These are phyloP conservation scores for Malachius bipustulatus DNA, from an alignment of 2,888 invertebrate species.

Conservation along the genomic window DNA sequence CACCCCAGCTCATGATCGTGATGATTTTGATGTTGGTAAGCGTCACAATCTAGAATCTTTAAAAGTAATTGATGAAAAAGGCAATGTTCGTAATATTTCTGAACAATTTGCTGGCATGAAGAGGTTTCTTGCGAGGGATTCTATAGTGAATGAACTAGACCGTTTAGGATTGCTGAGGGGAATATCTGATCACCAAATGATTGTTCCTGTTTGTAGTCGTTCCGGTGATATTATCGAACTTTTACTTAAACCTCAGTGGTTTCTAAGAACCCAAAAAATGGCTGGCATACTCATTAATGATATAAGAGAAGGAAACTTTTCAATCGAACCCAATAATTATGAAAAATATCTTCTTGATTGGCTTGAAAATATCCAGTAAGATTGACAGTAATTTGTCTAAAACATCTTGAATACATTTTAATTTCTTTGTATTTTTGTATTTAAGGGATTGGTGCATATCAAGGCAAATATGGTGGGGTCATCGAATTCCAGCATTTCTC, in stretches of 20 bases:
- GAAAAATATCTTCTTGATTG: constrained; percentile 91
- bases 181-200: constrained; percentile 80
- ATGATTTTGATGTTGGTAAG: constrained; percentile 92
- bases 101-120: constrained; percentile 71
- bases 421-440: no score
- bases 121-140: constrained; percentile 79
- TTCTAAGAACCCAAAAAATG: constrained; percentile 83
- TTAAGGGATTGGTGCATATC: constrained; percentile 96
- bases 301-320: constrained; percentile 68
- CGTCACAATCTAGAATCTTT: constrained; percentile 77
- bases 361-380: constrained; percentile 79
- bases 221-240: constrained; percentile 98
- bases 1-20: constrained; percentile 94
- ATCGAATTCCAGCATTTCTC: constrained; percentile 85
- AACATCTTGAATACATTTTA: background rate
- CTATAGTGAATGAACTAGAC: constrained; percentile 65
- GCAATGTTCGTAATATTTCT: constrained; percentile 69
- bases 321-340: constrained; percentile 75
- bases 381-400: constrained; percentile 4
- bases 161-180: constrained; percentile 45
- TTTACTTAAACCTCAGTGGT: constrained; percentile 94
- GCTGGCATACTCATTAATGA: constrained; percentile 72
- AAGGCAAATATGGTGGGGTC: constrained; percentile 99
- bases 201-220: constrained; percentile 89
- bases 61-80: constrained; percentile 84